Base-by-base conservation (phyloP, 2,113 vertebrate species). In the Elephas maximus region DNA sequence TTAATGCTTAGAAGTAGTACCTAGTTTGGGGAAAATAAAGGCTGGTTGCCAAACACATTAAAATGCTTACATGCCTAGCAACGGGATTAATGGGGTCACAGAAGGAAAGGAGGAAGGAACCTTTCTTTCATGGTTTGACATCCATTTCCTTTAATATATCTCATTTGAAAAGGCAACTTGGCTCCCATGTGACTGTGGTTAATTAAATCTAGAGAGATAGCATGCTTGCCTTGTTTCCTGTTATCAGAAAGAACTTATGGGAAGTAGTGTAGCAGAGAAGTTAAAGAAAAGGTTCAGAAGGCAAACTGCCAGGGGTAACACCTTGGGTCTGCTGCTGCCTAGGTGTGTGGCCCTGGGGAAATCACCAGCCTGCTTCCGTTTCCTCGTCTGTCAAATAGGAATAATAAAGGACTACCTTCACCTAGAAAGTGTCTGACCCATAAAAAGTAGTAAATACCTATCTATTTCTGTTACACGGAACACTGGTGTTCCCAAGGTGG, bases 131-230 rank as follows among this genome's bases (percentile, higher is more conserved):
- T 77, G 21, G 57, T n/a, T 89, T 93, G 26, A 81, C n/a, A 82
- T 77, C 63, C 71, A 86, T 86, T 91, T 94, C 41, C n/a, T 93
- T 48, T 73, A 73, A 94, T 8, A 12, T 6, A 91, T 86, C 28
- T 84, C 57, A 82, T 80, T 74, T 67, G 48, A 95, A 91, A 93
- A 78, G 44, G 44, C 53, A 89, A 37, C 9, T 24, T 53, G 37
- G 41, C 8, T 86, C 24, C 48, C 18, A n/a, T 63, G 86, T 63
- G 77, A n/a, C 48, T 37, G 21, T 30, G 41, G 60, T 11, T 11
- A 80, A 26, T 37, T 73, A 76, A 79, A 57, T 11, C 28, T 53
- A 95, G 21, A 60, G 37, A 74, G 79, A 62, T 23, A 73, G 3
- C 20, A 80, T 51, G n/a, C 12, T 60, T 94, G 37, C 7, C 73